Percentiles rank a stretch among this genome's conserved stretches.
Conservation (phyloP, 2,888 invertebrate genomes). For the Brachyptera putata region DNA sequence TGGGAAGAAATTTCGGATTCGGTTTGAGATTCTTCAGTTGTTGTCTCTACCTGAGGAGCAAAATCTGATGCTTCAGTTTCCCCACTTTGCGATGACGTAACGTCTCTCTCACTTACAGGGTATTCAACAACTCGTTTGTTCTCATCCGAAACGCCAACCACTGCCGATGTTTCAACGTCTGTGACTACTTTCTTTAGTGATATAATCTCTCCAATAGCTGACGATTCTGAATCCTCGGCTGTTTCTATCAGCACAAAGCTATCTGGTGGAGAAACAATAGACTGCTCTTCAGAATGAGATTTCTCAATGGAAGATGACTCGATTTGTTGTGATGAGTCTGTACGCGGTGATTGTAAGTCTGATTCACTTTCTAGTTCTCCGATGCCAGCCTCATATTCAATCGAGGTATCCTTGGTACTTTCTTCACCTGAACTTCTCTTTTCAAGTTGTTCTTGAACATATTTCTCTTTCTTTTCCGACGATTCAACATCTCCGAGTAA, state of each 20-base stretch:
- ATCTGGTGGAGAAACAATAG: background rate
- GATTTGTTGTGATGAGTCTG: background rate
- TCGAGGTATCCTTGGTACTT: background rate
- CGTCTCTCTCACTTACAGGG: conserved; percentile 3
- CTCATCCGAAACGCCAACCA: too few relatives aligned
- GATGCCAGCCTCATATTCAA: background rate
- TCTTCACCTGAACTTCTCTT: background rate
- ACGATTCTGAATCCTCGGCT: background rate
- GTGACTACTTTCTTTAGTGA: background rate
- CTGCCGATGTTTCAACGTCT: background rate
- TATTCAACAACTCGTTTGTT: background rate
- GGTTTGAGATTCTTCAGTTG: background rate
- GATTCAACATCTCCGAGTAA: background rate
- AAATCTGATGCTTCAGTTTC: conserved; percentile 10
- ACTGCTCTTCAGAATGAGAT: background rate
- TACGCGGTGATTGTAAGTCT: background rate
- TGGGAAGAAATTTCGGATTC: conserved; percentile 8
- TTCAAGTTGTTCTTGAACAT: background rate
- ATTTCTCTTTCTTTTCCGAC: too few relatives aligned
- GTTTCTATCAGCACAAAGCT: background rate
- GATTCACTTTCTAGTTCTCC: background rate
- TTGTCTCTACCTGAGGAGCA: background rate
- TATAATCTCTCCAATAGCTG: background rate
- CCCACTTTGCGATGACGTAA: conserved; percentile 10
- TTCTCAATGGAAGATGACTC: background rate